Evolutionary conservation across 2,888 invertebrate species (phyloP).

Genomic region (Cyrtodaria siliqua): DNA sequence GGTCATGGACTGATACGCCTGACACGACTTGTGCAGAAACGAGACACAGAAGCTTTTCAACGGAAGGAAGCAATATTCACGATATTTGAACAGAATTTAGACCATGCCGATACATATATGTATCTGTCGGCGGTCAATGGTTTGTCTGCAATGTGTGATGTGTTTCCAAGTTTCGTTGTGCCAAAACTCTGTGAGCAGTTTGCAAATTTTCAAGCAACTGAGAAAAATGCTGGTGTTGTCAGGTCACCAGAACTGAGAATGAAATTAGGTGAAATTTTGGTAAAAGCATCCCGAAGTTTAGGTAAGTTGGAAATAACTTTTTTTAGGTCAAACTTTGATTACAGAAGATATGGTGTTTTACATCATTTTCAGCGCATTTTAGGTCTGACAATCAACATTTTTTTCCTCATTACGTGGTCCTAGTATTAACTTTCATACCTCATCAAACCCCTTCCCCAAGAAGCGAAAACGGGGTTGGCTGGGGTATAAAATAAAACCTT

Average conservation of each 20-base stretch:
- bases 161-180: constrained; percentile 90
- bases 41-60: constrained; percentile 89
- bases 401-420: too few species aligned
- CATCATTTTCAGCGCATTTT: too few species aligned
- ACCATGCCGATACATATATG: constrained; percentile 93
- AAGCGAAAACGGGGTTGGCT: too few species aligned
- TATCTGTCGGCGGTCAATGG: constrained; percentile 93
- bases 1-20: constrained; percentile 93
- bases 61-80: constrained; percentile 88
- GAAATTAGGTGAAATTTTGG: constrained; percentile 93
- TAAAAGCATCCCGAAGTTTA: constrained; percentile 90
- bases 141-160: constrained; percentile 89
- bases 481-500: too few species aligned
- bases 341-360: too few species aligned
- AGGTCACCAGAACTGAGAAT: constrained; percentile 87
- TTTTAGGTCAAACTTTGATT: too few species aligned
- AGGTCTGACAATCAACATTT: too few species aligned
- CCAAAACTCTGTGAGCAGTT: constrained; percentile 91
- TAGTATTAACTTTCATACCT: too few species aligned
- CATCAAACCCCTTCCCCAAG: too few species aligned
- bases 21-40: constrained; percentile 90
- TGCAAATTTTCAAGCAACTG: constrained; percentile 63
- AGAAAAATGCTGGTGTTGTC: constrained; percentile 2
- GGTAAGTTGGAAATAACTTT: constrained; percentile 89
- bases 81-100: constrained; percentile 92